A percentile compares a stretch with the other conserved stretches of the same genome.
These are phyloP conservation scores for Hepsetus odoe DNA, from an alignment of 2,113 vertebrate species.

Conservation along the genomic window DNA sequence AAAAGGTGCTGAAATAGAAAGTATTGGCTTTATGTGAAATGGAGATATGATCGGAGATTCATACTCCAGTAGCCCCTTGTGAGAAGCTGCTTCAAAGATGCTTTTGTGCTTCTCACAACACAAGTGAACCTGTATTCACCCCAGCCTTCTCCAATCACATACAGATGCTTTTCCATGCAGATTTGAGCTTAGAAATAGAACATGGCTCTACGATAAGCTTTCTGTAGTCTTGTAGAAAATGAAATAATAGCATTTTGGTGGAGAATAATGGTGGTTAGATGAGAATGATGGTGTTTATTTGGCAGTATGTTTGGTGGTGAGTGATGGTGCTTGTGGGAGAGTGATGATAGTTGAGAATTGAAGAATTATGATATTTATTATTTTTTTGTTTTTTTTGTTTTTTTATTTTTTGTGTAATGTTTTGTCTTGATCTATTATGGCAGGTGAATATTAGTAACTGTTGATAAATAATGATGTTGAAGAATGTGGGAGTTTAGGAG, in stretches of 20 bases:
- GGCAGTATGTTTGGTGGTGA: no score
- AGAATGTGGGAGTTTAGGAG: not conserved
- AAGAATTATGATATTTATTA: no score
- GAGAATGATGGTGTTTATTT: not conserved
- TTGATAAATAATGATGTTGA: no score
- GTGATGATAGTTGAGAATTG: not conserved
- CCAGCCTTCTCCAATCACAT: not conserved
- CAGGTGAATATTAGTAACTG: no score
- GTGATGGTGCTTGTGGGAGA: not conserved
- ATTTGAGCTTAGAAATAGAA: not conserved
- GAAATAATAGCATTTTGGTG: no score
- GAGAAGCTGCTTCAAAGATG: slow-evolving; percentile 60
- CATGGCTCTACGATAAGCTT: not conserved
- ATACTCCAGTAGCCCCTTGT: slow-evolving; percentile 40
- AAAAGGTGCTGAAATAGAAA: slow-evolving; percentile 26
- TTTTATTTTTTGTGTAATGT: no score
- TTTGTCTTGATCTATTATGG: no score
- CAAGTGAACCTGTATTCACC: not conserved
- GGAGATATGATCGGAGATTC: slow-evolving; percentile 51
- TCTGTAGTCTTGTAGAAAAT: not conserved
- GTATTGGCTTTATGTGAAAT: slow-evolving; percentile 46
- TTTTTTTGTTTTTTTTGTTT: no score
- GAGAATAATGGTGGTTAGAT: not conserved
- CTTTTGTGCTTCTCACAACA: slow-evolving; percentile 45
- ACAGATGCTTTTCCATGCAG: slow-evolving; percentile 32